Evolutionary conservation across 1,140 invertebrate species (phyloP).

Genomic region (Cheumatopsyche charites): DNA sequence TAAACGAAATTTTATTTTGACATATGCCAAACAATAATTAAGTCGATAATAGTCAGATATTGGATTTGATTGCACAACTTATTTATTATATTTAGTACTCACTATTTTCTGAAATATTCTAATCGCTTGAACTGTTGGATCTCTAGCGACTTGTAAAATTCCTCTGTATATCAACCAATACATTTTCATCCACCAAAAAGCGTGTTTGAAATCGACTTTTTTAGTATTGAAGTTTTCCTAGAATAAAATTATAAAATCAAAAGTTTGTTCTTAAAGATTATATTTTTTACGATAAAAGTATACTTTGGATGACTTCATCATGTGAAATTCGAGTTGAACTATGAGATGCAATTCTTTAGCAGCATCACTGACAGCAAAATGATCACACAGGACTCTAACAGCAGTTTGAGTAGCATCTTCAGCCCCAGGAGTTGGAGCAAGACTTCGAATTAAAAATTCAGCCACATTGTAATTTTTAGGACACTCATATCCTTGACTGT

Average conservation of each 20-base stretch:
- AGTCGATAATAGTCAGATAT: too few species aligned
- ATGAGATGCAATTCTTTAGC: constrained; percentile 75
- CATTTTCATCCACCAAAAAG: constrained; percentile 69
- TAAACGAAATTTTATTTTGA: too few species aligned
- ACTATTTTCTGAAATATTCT: constrained; percentile 80
- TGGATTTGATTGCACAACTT: too few species aligned
- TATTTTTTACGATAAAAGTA: constrained; percentile 48
- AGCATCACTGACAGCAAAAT: constrained; percentile 76
- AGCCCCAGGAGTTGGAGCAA: constrained; percentile 80
- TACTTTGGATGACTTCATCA: constrained; percentile 59
- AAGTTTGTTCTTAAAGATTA: constrained; percentile 40
- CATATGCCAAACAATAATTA: too few species aligned
- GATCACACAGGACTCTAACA: constrained; percentile 76
- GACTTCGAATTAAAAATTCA: constrained; percentile 86
- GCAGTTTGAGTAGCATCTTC: constrained; percentile 69
- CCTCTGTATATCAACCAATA: constrained; percentile 73
- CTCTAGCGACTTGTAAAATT: constrained; percentile 70
- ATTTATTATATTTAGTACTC: too few species aligned
- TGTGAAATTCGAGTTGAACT: constrained; percentile 70
- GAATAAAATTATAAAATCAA: constrained; percentile 21
- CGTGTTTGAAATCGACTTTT: constrained; percentile 56
- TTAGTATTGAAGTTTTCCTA: constrained; percentile 34
- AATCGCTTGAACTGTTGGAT: constrained; percentile 74
- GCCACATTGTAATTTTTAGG: constrained; percentile 88
- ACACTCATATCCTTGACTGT: constrained; percentile 77